A percentile compares a stretch with the other conserved stretches of the same genome.
These are phyloP conservation scores for Gallinago solitaria DNA, from an alignment of 2,797 vertebrate genomes.

Conservation along the genomic window DNA sequence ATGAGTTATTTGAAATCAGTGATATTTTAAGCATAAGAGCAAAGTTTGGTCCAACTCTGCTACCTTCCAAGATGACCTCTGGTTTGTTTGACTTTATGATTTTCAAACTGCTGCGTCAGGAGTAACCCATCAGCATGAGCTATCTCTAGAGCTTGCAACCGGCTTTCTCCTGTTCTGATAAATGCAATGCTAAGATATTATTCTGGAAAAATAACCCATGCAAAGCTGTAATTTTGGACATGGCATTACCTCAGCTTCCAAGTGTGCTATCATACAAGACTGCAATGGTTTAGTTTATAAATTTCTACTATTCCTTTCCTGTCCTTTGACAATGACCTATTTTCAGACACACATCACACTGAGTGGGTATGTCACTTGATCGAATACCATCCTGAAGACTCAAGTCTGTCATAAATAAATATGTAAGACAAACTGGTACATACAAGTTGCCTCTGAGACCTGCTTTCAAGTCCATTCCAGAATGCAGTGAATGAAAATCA, in stretches of 20 bases:
- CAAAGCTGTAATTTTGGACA: neutral
- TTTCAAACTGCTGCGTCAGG: neutral
- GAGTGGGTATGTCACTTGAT: slow-evolving; percentile 73
- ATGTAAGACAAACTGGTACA: slow-evolving; percentile 70
- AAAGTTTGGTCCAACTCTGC: neutral
- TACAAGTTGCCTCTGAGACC: slow-evolving; percentile 75
- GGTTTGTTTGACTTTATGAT: neutral
- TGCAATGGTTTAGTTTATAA: neutral
- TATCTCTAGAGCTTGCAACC: neutral
- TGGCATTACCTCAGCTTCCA: neutral
- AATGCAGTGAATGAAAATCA: slow-evolving; percentile 70
- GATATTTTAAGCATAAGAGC: neutral
- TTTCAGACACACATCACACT: slow-evolving; percentile 67
- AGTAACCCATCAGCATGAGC: neutral
- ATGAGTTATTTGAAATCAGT: neutral
- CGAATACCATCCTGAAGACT: slow-evolving; percentile 73
- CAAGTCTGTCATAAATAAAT: slow-evolving; percentile 69
- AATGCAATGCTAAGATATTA: neutral
- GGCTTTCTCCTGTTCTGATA: neutral
- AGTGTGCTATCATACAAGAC: neutral
- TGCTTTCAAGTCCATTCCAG: slow-evolving; percentile 74
- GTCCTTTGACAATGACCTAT: slow-evolving; percentile 71
- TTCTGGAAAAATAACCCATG: neutral
- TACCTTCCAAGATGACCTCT: neutral
- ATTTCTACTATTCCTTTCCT: slow-evolving; percentile 30